Evolutionary conservation across 2,113 vertebrate genomes (phyloP).

Genomic region (Elephas maximus): DNA sequence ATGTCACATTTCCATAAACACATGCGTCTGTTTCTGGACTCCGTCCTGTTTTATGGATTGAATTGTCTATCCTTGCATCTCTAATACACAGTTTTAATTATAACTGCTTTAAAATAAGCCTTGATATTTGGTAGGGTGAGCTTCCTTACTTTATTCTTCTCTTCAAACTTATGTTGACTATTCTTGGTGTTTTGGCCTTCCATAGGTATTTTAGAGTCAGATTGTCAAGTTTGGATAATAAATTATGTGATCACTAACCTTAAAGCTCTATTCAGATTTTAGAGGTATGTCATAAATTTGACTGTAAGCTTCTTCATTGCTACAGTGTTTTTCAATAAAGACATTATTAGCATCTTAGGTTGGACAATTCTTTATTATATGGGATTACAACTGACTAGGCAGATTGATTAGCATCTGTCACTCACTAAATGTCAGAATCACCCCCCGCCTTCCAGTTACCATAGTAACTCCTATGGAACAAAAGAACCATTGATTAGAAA

Average conservation of each 20-base stretch:
- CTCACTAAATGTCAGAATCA: not conserved
- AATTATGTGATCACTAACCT: not conserved
- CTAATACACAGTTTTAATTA: not conserved
- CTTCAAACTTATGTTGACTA: not conserved
- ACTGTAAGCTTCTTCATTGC: not conserved
- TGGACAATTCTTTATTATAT: not conserved
- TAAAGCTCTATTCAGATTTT: not conserved
- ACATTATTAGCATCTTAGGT: not conserved
- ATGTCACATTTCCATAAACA: not conserved
- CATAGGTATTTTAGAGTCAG: not conserved
- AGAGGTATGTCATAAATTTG: not conserved
- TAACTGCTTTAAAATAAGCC: not conserved
- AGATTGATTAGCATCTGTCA: not conserved
- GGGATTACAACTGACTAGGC: not conserved
- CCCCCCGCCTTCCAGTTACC: not conserved
- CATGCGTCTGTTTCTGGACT: not conserved
- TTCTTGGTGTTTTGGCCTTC: not conserved
- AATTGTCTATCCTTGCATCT: not conserved
- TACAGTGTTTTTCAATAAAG: not conserved
- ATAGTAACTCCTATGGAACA: not conserved
- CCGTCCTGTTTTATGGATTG: not conserved
- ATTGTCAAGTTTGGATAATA: not conserved
- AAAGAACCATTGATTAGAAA: not conserved
- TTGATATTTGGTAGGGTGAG: not conserved
- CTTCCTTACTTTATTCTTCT: not conserved